Conservation (phyloP, 2,113 vertebrate species). For the Oncorhynchus clarkii region DNA sequence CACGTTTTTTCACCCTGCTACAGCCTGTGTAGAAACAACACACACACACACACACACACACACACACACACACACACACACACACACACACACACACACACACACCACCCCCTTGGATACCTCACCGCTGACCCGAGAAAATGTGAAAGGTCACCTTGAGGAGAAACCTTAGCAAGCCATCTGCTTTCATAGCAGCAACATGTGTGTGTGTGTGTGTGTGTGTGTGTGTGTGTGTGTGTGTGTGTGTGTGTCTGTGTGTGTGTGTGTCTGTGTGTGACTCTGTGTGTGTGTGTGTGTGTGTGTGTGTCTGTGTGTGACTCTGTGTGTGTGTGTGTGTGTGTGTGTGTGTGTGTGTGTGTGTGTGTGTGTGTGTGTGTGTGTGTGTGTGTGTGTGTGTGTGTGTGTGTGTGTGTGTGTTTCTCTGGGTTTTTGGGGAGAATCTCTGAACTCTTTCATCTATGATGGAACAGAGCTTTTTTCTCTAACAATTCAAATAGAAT, state of each 20-base stretch:
- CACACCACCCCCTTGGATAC: conserved; percentile 7
- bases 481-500: conserved; percentile 50
- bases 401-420: neutral
- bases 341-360: conserved; percentile 4
- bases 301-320: conserved; percentile 21
- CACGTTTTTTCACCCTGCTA: conserved; percentile 24
- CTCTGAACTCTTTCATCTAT: conserved; percentile 51
- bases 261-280: conserved; percentile 32
- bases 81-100: neutral
- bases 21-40: conserved; percentile 8
- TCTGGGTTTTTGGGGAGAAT: conserved; percentile 49
- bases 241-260: conserved; percentile 14
- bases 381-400: conserved; percentile 26
- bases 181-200: conserved; percentile 18
- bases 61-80: neutral
- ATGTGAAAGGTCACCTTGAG: conserved; percentile 66
- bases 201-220: conserved; percentile 26
- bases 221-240: conserved; percentile 6
- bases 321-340: conserved; percentile 28
- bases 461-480: conserved; percentile 21
- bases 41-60: no score
- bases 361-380: conserved; percentile 20
- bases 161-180: conserved; percentile 37
- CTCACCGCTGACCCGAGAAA: conserved; percentile 40
- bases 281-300: conserved; percentile 13